A percentile compares a stretch with the other conserved stretches of the same genome.
These are phyloP conservation scores for Lonchura striata DNA, from an alignment of 2,113 vertebrate species.

Conservation along the genomic window DNA sequence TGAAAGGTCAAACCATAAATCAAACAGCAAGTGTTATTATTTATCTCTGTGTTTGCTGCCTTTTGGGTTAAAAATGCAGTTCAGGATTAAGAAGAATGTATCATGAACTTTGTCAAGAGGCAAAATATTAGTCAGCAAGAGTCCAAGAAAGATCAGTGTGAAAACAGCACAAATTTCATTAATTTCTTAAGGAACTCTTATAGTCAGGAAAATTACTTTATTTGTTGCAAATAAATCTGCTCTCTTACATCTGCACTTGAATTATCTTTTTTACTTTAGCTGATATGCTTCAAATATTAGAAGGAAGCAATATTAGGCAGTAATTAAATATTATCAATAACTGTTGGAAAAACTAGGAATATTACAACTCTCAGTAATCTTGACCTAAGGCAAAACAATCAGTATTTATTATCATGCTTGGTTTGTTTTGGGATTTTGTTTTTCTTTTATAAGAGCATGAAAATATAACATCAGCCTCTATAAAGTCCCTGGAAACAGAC, in stretches of 20 bases:
- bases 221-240: not conserved
- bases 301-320: conserved; percentile 13
- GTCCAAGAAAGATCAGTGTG: not conserved
- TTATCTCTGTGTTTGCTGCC: not conserved
- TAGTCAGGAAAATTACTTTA: not conserved
- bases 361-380: not conserved
- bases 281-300: not conserved
- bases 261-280: not conserved
- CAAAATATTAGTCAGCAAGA: not conserved
- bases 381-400: not conserved
- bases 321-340: conserved; percentile 48
- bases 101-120: not conserved
- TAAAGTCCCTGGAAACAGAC: not conserved
- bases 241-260: not conserved
- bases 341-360: conserved; percentile 27
- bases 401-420: not conserved
- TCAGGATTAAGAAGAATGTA: not conserved
- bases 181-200: not conserved
- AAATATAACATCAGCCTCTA: not conserved
- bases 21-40: not conserved
- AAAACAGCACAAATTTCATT: not conserved
- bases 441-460: not conserved
- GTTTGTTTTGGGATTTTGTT: not conserved
- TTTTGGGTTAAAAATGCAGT: not conserved
- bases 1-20: not conserved